Evolutionary conservation across 2,113 vertebrate species (phyloP), one percentile per base, ranked within the genome.

Genomic region (Caretta caretta): DNA sequence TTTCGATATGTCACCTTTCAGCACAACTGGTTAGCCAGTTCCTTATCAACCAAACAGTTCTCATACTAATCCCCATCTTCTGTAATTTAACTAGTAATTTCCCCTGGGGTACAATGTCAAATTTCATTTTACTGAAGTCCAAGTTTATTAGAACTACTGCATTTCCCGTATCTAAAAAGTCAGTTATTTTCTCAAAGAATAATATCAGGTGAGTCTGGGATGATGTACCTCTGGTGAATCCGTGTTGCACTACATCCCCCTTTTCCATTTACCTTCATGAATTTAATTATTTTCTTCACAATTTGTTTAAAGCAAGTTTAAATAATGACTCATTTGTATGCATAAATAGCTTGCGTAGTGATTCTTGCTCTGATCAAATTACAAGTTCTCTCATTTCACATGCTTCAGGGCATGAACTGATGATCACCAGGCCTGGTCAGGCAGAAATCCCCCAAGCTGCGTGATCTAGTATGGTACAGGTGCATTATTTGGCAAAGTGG

Each of bases 281-380:
- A 69, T n/a, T 8, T 19, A 69, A 72, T 72, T 72, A 22, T 38
- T 72, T 38, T 20, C n/a, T 38, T 72, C 35, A 72, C n/a, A 38
- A 72, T 72, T 38, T 72, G 65, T 72, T n/a, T 38, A 38, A n/a
- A 72, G n/a, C 20, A 90, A 6, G 24, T 3, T 89, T 90, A 42
- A 91, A 65, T 75, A 90, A 48, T n/a, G 4, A 20, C 4, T 62
- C n/a, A 53, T 4, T 11, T 42, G 3, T 20, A 4, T 82, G n/a
- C 0, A 0, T 59, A 10, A 1, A 0, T 85, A 72, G 38, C 12
- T 78, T 46, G 38, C 93, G 22, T 27, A 42, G 51, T 25, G 53
- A 82, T 83, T 83, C 24, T 83, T 57, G n/a, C 51, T 56, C 42
- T 42, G n/a, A 14, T 83, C 9, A 57, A 17, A 57, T 57, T 57